Evolutionary conservation across 2,797 vertebrate genomes (phyloP), one percentile per base, ranked within the genome.

Genomic region (Mus minutoides): DNA sequence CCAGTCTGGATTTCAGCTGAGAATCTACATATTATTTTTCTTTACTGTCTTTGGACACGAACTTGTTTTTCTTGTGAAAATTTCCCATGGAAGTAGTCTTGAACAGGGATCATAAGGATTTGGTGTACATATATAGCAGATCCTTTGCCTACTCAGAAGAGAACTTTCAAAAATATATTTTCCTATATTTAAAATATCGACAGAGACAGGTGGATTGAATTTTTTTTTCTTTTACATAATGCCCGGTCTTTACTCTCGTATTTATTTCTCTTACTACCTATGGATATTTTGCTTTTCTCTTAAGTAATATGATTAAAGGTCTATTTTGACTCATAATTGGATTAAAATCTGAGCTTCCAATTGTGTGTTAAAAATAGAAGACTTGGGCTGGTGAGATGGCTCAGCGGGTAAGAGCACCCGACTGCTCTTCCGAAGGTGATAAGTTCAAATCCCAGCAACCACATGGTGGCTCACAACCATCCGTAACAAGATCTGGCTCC

Each of bases 1-100:
- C 3, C 75, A 16, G 31, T 43, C 56, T 90, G 75, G 26, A n/a
- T 94, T 93, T 87, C 54, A 83, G 87, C 22, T 94, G 83, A 91
- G 52, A 40, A 60, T 80, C 2, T 6, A 37, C 87, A 76, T 24
- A 54, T n/a, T 21, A 54, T 80, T 95, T 92, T 92, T 75, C 56
- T 54, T 34, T 37, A 56, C 62, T 76, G 37, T 34, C 52, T 90
- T 94, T 93, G 58, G 76, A 49, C 21, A 90, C 16, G 71, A 75
- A 89, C 69, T n/a, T 37, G 6, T 69, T 87, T 87, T 92, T 88
- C 76, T 88, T 87, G 34, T 76, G n/a, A 79, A 80, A 83, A 26
- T 80, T 80, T 29, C 29, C 67, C 71, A 87, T 67, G 37, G 88
- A 86, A 96, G 87, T 17, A 62, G 46, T 56, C 52, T 75, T 40